phyloP scores from a whole-genome alignment of 2,113 vertebrate species.

The Phyllostomus discolor region DNA sequence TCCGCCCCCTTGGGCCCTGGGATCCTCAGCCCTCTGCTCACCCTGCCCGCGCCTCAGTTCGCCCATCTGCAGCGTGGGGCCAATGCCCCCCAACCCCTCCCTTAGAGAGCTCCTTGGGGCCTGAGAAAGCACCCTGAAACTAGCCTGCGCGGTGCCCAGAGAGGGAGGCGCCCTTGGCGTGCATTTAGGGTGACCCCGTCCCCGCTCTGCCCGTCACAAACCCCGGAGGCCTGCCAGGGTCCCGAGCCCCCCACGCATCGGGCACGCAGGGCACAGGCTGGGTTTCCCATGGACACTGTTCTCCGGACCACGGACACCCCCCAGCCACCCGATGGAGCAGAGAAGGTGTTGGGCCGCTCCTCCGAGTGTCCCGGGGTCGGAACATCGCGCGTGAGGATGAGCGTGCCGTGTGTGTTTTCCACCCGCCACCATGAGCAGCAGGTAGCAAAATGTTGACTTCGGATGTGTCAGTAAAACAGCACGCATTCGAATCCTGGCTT shows the following conservation, averaged over 20 bases:
- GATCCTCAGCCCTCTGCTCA: not conserved
- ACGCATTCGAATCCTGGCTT: constrained; percentile 70
- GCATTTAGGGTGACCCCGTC: not conserved
- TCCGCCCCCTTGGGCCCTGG: not conserved
- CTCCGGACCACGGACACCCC: not conserved
- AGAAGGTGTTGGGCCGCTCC: constrained; percentile 30
- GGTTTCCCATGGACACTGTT: constrained; percentile 42
- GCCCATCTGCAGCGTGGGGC: not conserved
- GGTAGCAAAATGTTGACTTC: constrained; percentile 73
- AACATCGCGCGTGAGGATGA: not conserved
- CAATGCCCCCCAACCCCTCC: not conserved
- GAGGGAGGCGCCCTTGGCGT: rapidly evolving
- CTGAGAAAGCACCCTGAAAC: not conserved
- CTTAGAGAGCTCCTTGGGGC: not conserved
- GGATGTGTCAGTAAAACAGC: constrained; percentile 74
- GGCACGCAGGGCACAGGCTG: not conserved
- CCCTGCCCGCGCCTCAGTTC: not conserved
- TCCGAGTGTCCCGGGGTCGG: constrained; percentile 44
- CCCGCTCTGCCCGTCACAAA: rapidly evolving
- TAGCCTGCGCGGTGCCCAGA: rapidly evolving
- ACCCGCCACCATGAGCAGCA: constrained; percentile 70
- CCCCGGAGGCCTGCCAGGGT: not conserved
- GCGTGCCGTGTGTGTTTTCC: constrained; percentile 58
- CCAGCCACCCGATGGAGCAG: constrained; percentile 43
- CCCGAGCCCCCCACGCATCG: not conserved